Evolutionary conservation across 2,888 invertebrate species (phyloP).

Genomic region (Myopa testacea): DNA sequence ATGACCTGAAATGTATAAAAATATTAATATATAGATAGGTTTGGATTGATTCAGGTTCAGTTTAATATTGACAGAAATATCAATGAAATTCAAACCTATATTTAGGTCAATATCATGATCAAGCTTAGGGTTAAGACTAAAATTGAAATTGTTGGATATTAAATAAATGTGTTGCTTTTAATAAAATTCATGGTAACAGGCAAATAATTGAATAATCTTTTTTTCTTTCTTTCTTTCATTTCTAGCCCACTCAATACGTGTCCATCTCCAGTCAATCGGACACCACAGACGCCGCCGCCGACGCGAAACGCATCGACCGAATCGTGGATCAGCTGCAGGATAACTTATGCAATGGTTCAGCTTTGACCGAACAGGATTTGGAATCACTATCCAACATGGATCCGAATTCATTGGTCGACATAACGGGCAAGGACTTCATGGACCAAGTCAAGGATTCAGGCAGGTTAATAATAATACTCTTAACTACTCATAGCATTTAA

Average conservation of each 20-base stretch:
- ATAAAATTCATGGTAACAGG: no score
- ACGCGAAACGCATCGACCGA: conserved; percentile 74
- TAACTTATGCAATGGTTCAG: conserved; percentile 86
- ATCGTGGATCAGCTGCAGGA: conserved; percentile 82
- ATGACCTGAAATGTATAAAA: no score
- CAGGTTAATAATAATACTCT: conserved; percentile 69
- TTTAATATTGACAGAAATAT: background rate
- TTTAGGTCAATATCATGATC: no score
- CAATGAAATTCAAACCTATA: background rate
- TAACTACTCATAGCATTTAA: background rate
- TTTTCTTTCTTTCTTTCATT: conserved; percentile 40
- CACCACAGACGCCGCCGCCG: conserved; percentile 64
- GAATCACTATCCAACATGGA: conserved; percentile 91
- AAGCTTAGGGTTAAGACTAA: no score
- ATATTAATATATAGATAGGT: no score
- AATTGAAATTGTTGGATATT: no score
- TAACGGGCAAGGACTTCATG: conserved; percentile 80
- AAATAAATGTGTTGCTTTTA: no score
- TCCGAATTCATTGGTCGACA: conserved; percentile 86
- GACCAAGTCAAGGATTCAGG: conserved; percentile 78
- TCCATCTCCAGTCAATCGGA: conserved; percentile 68
- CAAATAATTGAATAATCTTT: background rate
- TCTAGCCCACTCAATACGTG: conserved; percentile 67
- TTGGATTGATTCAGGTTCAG: background rate
- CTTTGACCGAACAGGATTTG: conserved; percentile 85